Base-by-base conservation (phyloP, 2,113 vertebrate genomes). In the Eulemur macaco region DNA sequence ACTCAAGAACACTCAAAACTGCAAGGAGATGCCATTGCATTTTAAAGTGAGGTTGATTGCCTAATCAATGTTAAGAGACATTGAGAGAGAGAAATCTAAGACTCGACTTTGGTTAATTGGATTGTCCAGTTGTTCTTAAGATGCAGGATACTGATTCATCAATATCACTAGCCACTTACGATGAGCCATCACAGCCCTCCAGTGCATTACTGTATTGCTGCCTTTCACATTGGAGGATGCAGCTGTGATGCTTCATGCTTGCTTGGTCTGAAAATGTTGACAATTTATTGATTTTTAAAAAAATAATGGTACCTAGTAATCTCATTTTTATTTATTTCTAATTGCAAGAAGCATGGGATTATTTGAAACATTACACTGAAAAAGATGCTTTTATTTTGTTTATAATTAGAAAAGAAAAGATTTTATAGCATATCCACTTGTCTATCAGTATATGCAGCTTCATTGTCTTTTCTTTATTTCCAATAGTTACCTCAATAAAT, bases 11-110 rank as follows among this genome's bases (percentile, higher is more conserved):
- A 83, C 45, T 86, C 54, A 54, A 20, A 81, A 45, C 63, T 94
- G 8, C 47, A 68, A 89, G 34, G 42, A 69, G 68, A 84, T 94
- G 12, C 10, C 66, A 52, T 56, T 93, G 58, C 52, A 78, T 77
- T 93, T 91, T 93, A 89, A 95, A 58, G 37, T 37, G 73, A 80
- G 92, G 93, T 87, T 92, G 84, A 95, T 90, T 68, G 10, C 25
- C 56, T 92, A 83, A 84, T 96, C 96, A 93, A 63, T 97, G 52
- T 86, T 86, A 89, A 85, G 68, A 95, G 68, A 96, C 18, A 27
- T 52, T 64, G 23, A 95, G 81, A 81, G 69, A 93, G 83, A 80
- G 42, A 93, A 90, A 89, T 84, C 42, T 64, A 78, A 94, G 34
- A 42, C 37, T 74, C 21, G 10, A 45, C 74, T 91, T 86, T 78